Conservation (phyloP, 2,113 vertebrate species). For the Orycteropus afer region DNA sequence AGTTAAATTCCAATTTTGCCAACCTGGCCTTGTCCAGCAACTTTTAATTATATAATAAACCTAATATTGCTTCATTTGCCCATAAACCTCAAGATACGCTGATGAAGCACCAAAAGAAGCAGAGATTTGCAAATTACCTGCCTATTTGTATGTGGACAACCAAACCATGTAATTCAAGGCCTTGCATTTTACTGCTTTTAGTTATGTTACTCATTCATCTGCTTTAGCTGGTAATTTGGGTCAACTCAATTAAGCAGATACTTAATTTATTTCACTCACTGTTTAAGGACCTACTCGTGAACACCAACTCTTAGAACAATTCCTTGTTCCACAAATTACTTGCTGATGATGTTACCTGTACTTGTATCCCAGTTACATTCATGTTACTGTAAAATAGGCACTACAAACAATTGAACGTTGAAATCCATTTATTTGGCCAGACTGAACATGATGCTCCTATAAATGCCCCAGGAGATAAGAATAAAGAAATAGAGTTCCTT, state of each 20-base stretch:
- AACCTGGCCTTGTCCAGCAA: not conserved
- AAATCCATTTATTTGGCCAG: not conserved
- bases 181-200: not conserved
- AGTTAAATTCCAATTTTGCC: constrained; percentile 48
- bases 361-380: not conserved
- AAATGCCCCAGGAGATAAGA: not conserved
- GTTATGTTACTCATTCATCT: not conserved
- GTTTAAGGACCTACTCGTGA: not conserved
- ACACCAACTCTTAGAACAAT: not conserved
- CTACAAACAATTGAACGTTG: not conserved
- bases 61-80: not conserved
- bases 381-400: not conserved
- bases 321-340: not conserved
- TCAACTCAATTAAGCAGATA: not conserved
- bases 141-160: not conserved
- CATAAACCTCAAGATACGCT: not conserved
- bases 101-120: constrained; percentile 33
- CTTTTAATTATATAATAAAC: not conserved
- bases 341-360: not conserved
- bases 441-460: not conserved
- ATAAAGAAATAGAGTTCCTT: not conserved
- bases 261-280: not conserved
- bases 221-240: not conserved
- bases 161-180: not conserved
- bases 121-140: not conserved